phyloP scores from a whole-genome alignment of 92 coral and sea anemone species.

The Virgularia gustaviana region DNA sequence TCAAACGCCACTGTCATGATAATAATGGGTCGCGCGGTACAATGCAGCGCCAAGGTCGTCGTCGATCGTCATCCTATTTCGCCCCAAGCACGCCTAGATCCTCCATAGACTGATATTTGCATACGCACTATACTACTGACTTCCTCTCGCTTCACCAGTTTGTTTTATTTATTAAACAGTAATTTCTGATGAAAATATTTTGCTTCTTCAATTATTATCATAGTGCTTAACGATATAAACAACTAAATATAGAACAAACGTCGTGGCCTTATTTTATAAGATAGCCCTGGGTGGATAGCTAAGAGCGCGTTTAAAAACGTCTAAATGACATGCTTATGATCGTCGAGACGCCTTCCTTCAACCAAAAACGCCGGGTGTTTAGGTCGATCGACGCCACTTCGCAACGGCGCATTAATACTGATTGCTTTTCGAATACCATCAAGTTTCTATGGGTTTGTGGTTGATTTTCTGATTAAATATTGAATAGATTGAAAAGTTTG shows the following conservation, averaged over 20 bases:
- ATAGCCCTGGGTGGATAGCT: not conserved
- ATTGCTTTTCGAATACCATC: constrained; percentile 25
- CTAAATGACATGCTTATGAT: not conserved
- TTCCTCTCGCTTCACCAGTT: too few relatives aligned
- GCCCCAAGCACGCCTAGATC: too few relatives aligned
- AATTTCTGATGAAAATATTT: constrained; percentile 40
- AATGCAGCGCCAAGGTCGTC: too few relatives aligned
- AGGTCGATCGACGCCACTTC: not conserved
- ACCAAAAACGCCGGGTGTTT: not conserved
- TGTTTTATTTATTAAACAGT: constrained; percentile 39
- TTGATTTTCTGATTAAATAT: constrained; percentile 19
- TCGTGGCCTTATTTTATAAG: too few relatives aligned
- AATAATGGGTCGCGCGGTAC: not conserved
- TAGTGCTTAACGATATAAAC: constrained; percentile 9
- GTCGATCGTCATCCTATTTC: too few relatives aligned
- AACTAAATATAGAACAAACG: too few relatives aligned
- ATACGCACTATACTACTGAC: too few relatives aligned
- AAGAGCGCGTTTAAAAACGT: constrained; percentile 29
- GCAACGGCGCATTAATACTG: constrained; percentile 30
- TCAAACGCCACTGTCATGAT: constrained; percentile 5
- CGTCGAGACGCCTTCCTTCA: too few relatives aligned
- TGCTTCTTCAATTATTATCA: constrained; percentile 33
- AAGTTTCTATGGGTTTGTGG: constrained; percentile 30
- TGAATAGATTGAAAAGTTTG: too few relatives aligned
- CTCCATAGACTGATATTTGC: too few relatives aligned